Evolutionary conservation across 2,888 invertebrate species (phyloP), one percentile per base, ranked within the genome.

Genomic region (Zele albiditarsus): DNA sequence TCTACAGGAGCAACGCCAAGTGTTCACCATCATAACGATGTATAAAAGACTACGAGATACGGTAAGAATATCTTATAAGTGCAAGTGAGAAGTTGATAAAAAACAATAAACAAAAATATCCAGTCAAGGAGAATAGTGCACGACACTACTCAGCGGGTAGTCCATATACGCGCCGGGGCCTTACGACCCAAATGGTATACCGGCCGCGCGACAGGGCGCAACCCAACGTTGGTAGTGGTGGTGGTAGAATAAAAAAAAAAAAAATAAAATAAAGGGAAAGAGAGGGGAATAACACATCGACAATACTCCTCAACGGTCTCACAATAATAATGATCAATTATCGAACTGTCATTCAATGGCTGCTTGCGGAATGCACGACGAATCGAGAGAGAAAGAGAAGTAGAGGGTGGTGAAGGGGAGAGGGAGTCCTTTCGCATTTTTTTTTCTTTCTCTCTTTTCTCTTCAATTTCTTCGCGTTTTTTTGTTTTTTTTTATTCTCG

Each of bases 301-400:
- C 67, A 73, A 73, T 58, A 73, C 27, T 33, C 27, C 10, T 27
- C 28, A 28, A 12, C 83, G 83, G 85, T 84, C 84, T 83, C 84
- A 84, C 84, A 82, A 86, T 83, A 85, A 86, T 87, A 88, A 87
- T 85, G 88, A 88, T 87, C 87, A 86, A 88, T 88, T 87, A 88
- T 87, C 84, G 86, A 87, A 86, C 85, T 85, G 87, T 88, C 86
- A 87, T 87, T 87, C 85, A 86, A 85, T 80, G 84, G 81, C 80
- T 82, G 53, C 80, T 82, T 79, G 74, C 82, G 84, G 85, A 87
- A 87, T 88, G 87, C 86, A 84, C 84, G 83, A 86, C 85, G 85
- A 87, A 86, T 87, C 83, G 83, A 83, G 57, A 58, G 23, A 73
- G n/a, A 58, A 62, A 57, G 49, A 31, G 28, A 53, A 46, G 42